phyloP scores from a whole-genome alignment of 2,113 vertebrate species.

The Nibea albiflora region DNA sequence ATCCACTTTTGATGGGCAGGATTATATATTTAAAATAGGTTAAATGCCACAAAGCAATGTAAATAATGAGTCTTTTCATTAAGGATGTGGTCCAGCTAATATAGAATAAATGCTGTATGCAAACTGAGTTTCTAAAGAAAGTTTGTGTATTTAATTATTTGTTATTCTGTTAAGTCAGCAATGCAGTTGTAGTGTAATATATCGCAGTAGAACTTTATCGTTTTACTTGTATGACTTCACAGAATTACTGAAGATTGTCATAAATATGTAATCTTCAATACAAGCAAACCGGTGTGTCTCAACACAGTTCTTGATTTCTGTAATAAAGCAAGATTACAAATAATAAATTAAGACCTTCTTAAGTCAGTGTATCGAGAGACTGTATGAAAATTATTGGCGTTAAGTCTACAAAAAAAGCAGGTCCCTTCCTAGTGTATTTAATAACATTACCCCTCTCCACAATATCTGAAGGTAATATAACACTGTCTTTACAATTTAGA shows the following conservation, averaged over 20 bases:
- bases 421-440: too few species aligned
- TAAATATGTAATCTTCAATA: conserved; percentile 15
- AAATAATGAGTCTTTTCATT: conserved; percentile 34
- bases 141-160: conserved; percentile 27
- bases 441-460: background rate
- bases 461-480: background rate
- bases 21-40: conserved; percentile 26
- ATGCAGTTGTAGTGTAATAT: background rate
- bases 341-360: background rate
- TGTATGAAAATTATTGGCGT: background rate
- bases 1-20: background rate
- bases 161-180: conserved; percentile 3
- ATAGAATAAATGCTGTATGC: conserved; percentile 11
- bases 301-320: background rate
- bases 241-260: conserved; percentile 26
- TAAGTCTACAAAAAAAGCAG: too few species aligned
- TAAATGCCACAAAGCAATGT: conserved; percentile 5
- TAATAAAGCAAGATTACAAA: background rate
- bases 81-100: conserved; percentile 12
- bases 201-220: background rate
- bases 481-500: too few species aligned
- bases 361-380: background rate
- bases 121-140: conserved; percentile 13
- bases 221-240: conserved; percentile 20
- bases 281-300: conserved; percentile 25